These are phyloP conservation scores for Callimorpha dominula DNA, from an alignment of 2,888 invertebrate species.

Conservation along the genomic window DNA sequence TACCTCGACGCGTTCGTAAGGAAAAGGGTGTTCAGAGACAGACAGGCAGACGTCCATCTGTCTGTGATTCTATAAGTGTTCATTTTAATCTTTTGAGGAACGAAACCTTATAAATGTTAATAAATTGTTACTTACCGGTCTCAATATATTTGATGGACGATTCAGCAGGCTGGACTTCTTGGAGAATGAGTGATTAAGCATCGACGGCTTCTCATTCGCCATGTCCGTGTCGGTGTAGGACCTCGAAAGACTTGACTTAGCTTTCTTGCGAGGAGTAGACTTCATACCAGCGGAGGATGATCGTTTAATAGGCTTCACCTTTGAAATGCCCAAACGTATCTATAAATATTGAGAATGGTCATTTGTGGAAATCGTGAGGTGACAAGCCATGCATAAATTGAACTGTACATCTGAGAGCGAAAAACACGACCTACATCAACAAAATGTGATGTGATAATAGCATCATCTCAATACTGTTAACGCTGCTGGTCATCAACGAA, in stretches of 20 bases:
- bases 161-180: constrained; percentile 88
- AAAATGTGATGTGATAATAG: background rate
- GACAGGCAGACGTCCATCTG: no score
- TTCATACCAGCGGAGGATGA: constrained; percentile 76
- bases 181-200: constrained; percentile 86
- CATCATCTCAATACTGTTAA: no score
- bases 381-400: constrained; percentile 22
- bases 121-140: constrained; percentile 89
- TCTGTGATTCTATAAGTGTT: no score
- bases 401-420: background rate
- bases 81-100: no score
- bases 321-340: constrained; percentile 83
- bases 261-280: constrained; percentile 80
- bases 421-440: background rate
- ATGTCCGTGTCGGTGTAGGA: constrained; percentile 79
- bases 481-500: background rate
- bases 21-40: no score
- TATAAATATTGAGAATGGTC: constrained; percentile 71
- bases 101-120: background rate
- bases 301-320: constrained; percentile 82
- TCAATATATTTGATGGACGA: constrained; percentile 89
- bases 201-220: constrained; percentile 85
- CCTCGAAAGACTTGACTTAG: constrained; percentile 72
- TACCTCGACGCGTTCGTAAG: no score
- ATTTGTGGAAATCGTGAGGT: constrained; percentile 39